These are phyloP conservation scores for Eolophus roseicapilla DNA, from an alignment of 2,113 vertebrate genomes.

Conservation along the genomic window DNA sequence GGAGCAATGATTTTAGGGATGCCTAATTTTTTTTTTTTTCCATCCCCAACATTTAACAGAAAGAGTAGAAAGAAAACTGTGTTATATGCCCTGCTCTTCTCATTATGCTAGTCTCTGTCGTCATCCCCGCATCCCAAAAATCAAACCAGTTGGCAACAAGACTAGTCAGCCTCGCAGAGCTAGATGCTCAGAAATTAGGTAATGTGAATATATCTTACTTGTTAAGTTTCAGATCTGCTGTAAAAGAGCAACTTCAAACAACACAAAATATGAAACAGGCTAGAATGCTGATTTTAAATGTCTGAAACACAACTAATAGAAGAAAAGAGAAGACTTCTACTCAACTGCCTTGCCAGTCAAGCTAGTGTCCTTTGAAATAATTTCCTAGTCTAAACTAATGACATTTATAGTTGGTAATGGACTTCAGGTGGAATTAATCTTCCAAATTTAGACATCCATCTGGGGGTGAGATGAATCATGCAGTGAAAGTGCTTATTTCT, in stretches of 20 bases:
- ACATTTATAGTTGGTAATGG: slow-evolving; percentile 26
- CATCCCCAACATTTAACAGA: not conserved
- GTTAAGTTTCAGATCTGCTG: not conserved
- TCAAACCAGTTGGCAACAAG: not conserved
- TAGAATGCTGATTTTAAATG: not conserved
- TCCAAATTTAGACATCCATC: slow-evolving; percentile 54
- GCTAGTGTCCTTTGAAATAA: slow-evolving; percentile 1
- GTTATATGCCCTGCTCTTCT: not conserved
- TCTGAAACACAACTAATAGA: not conserved
- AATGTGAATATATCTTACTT: not conserved
- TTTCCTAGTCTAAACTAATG: slow-evolving; percentile 21
- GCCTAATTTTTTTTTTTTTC: not conserved
- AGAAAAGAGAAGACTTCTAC: not conserved
- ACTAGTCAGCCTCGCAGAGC: not conserved
- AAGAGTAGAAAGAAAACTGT: not conserved
- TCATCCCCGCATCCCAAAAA: not conserved
- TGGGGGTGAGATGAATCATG: slow-evolving; percentile 56
- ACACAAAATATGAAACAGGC: not conserved
- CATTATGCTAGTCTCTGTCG: not conserved
- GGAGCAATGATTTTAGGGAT: not conserved
- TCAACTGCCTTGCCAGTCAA: not conserved
- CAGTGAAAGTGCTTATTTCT: slow-evolving; percentile 40
- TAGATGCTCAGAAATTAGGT: not conserved
- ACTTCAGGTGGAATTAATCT: slow-evolving; percentile 61
- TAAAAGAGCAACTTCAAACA: not conserved